These are phyloP conservation scores for Chaetorhynchus papuensis DNA, from an alignment of 2,113 vertebrate species.

Conservation along the genomic window DNA sequence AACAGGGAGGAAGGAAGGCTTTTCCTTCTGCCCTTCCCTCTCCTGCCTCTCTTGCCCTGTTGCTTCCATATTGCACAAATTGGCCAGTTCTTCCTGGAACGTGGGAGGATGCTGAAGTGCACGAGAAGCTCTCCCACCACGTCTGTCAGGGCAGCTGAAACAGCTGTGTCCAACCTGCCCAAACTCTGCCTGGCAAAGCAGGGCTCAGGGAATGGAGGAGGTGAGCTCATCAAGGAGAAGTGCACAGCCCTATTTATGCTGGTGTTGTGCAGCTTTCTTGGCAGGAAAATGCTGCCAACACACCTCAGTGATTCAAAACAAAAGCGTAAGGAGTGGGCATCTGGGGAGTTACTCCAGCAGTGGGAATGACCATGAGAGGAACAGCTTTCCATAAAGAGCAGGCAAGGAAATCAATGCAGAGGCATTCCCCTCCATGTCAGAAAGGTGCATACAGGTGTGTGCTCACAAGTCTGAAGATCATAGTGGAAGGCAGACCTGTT, in stretches of 20 bases:
- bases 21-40: background rate
- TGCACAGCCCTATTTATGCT: background rate
- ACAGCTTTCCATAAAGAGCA: background rate
- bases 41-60: background rate
- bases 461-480: background rate
- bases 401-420: background rate
- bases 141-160: background rate
- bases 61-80: background rate
- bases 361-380: background rate
- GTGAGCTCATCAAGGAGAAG: background rate
- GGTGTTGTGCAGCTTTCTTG: background rate
- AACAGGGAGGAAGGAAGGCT: background rate
- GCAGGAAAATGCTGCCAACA: background rate
- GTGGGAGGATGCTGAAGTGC: background rate
- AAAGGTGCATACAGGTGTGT: background rate
- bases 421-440: fast-evolving
- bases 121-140: background rate
- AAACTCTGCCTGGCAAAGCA: background rate
- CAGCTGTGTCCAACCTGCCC: fast-evolving
- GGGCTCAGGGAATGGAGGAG: background rate
- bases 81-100: background rate
- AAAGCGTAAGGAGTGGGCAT: fast-evolving
- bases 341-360: background rate
- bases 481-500: background rate
- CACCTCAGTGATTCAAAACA: background rate